Conservation (phyloP, 2,113 vertebrate genomes). For the Barnardius zonarius region DNA sequence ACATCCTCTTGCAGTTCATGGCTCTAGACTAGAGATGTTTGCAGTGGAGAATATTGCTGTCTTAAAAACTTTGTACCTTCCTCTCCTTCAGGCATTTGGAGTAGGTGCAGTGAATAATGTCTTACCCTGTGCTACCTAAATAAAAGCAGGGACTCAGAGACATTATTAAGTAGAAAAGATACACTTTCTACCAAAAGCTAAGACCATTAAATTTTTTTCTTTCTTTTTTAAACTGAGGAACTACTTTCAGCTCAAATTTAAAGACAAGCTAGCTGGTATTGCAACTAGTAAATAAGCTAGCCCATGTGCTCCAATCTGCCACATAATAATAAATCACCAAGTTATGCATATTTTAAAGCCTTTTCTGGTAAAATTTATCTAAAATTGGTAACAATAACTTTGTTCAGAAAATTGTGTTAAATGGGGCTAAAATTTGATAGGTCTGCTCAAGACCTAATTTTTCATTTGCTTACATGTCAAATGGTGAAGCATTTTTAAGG, state of each 20-base stretch:
- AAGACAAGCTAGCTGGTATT: neutral
- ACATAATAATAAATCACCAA: neutral
- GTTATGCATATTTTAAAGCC: neutral
- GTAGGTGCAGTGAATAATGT: neutral
- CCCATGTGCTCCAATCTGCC: neutral
- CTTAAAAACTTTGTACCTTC: neutral
- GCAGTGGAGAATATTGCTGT: neutral
- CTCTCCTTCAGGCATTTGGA: neutral
- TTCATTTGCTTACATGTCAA: neutral
- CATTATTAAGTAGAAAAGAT: neutral
- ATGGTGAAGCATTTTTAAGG: neutral
- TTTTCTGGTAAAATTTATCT: neutral
- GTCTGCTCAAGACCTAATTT: neutral
- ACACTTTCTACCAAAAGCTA: neutral
- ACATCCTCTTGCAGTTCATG: neutral
- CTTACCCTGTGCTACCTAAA: fast-evolving
- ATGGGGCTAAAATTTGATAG: neutral
- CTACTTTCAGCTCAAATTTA: neutral
- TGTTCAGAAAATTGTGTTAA: neutral
- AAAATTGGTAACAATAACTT: neutral
- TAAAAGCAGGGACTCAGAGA: neutral
- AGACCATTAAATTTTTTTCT: neutral
- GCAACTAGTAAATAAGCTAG: neutral
- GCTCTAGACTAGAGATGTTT: neutral
- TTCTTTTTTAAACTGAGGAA: neutral